Conservation (phyloP, 2,797 vertebrate species). For the Chaetophractus vellerosus region DNA sequence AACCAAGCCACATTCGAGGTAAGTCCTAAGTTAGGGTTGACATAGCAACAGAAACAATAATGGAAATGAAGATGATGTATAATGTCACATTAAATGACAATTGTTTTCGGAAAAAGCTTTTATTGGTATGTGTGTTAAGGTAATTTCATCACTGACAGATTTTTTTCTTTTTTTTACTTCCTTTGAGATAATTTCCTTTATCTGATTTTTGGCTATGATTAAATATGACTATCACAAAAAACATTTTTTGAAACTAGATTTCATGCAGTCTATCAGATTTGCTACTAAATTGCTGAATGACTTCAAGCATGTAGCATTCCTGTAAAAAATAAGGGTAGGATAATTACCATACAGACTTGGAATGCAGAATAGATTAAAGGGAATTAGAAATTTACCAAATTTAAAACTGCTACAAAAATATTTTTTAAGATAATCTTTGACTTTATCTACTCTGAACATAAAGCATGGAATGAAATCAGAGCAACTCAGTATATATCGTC, state of each 20-base stretch:
- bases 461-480: slow-evolving; percentile 1
- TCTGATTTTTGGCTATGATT: slow-evolving; percentile 18
- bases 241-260: slow-evolving; percentile 1
- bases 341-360: slow-evolving; percentile 46
- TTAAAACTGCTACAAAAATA: neutral
- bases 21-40: slow-evolving; percentile 22
- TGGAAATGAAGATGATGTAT: slow-evolving; percentile 52
- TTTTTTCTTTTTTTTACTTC: neutral
- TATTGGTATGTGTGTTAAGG: neutral
- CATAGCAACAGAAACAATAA: slow-evolving; percentile 38
- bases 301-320: neutral
- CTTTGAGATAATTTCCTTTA: slow-evolving; percentile 18
- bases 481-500: slow-evolving; percentile 3
- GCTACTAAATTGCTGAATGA: slow-evolving; percentile 1
- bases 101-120: neutral
- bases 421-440: slow-evolving; percentile 34
- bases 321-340: slow-evolving; percentile 28
- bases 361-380: slow-evolving; percentile 44
- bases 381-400: slow-evolving; percentile 37
- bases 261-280: slow-evolving; percentile 37
- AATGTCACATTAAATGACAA: slow-evolving; percentile 64
- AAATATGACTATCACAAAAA: slow-evolving; percentile 33
- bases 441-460: slow-evolving; percentile 64
- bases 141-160: slow-evolving; percentile 4
- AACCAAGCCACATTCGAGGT: neutral